Conservation (phyloP, 2,888 invertebrate species). For the Clepsis dumicolana region DNA sequence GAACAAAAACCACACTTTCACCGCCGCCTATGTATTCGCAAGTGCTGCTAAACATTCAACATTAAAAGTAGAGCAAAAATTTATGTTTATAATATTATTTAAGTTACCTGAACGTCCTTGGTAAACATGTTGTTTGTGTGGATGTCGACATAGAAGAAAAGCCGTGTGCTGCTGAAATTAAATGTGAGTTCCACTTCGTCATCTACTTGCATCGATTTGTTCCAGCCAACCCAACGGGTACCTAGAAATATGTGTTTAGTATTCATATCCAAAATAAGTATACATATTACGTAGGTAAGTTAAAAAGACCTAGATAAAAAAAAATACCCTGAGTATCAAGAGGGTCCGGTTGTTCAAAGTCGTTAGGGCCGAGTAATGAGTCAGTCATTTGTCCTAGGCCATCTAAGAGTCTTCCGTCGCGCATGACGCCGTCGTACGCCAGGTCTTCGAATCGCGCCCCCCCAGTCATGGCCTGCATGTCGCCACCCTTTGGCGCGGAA, state of each 20-base stretch:
- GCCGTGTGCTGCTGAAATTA: conserved; percentile 91
- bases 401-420: conserved; percentile 84
- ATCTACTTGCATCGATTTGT: conserved; percentile 87
- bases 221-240: conserved; percentile 95
- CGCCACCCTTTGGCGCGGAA: conserved; percentile 88
- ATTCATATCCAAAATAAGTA: not conserved
- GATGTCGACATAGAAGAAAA: conserved; percentile 90
- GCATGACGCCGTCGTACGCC: conserved; percentile 91
- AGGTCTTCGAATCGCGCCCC: conserved; percentile 91
- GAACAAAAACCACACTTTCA: conserved; percentile 39
- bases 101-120: conserved; percentile 90
- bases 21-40: too few relatives aligned
- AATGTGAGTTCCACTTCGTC: conserved; percentile 91
- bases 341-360: conserved; percentile 87
- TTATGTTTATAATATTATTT: not conserved
- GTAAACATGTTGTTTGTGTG: conserved; percentile 93
- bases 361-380: conserved; percentile 89
- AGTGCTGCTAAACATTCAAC: not conserved
- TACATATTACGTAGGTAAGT: not conserved
- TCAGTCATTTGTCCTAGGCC: conserved; percentile 95
- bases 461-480: conserved; percentile 88
- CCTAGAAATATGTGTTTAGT: conserved; percentile 67
- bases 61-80: not conserved
- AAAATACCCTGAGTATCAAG: conserved; percentile 85
- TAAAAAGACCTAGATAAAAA: not conserved